Evolutionary conservation across 2,797 vertebrate species (phyloP).

Genomic region (Scarus forsteni): DNA sequence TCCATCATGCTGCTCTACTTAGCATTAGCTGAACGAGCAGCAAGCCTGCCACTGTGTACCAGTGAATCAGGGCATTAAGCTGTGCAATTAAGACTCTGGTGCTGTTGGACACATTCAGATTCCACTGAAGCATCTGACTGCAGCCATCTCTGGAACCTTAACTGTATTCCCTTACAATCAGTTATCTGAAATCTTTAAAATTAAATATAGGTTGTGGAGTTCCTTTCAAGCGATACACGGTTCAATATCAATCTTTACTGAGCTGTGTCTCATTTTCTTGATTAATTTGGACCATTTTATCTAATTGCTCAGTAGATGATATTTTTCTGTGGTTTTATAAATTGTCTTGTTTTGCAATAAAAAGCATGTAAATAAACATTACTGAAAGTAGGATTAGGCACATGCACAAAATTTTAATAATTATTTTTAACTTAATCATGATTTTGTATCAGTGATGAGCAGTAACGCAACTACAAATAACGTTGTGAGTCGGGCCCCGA

Average conservation of each 20-base stretch:
- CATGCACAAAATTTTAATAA: too few species aligned
- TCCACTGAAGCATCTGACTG: constrained; percentile 20
- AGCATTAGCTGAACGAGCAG: constrained; percentile 29
- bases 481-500: too few species aligned
- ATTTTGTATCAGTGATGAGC: too few species aligned
- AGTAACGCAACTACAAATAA: too few species aligned
- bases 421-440: too few species aligned
- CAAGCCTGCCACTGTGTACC: background rate
- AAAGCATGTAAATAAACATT: too few species aligned
- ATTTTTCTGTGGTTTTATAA: background rate
- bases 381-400: too few species aligned
- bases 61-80: constrained; percentile 31
- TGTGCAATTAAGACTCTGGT: constrained; percentile 12
- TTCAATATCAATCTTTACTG: background rate
- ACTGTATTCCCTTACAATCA: constrained; percentile 20
- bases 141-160: constrained; percentile 19
- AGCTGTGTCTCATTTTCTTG: background rate
- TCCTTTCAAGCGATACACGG: background rate
- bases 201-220: background rate
- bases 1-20: constrained; percentile 22
- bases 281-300: background rate
- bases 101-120: constrained; percentile 29
- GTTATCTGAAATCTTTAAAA: constrained; percentile 1
- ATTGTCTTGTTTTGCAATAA: background rate
- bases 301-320: background rate